phyloP scores from a whole-genome alignment of 2,113 vertebrate species.

The Nesospiza acunhae region DNA sequence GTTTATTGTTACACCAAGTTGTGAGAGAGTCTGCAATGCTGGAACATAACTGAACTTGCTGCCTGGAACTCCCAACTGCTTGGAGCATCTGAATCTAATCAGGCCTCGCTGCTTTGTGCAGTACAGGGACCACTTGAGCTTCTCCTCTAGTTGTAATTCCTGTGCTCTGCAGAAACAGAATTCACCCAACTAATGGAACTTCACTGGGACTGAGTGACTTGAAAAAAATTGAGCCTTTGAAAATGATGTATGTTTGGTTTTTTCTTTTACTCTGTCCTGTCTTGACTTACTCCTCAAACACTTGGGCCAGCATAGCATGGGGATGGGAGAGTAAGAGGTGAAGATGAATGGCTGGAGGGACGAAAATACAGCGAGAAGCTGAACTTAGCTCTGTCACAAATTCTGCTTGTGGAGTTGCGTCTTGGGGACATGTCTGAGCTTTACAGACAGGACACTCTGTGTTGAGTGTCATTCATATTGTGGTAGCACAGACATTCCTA shows the following conservation, averaged over 20 bases:
- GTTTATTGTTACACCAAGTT: background rate
- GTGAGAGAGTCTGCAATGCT: background rate
- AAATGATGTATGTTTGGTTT: accelerated
- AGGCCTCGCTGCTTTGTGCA: background rate
- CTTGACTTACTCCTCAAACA: background rate
- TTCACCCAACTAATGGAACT: accelerated
- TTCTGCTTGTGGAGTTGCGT: background rate
- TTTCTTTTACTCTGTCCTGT: background rate
- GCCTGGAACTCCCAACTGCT: background rate
- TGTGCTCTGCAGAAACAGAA: background rate
- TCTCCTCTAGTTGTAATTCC: background rate
- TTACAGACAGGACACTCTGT: background rate
- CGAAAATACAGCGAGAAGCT: background rate
- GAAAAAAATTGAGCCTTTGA: background rate
- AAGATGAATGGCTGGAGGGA: background rate
- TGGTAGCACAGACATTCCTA: background rate
- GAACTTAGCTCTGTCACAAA: background rate
- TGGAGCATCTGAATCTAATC: background rate
- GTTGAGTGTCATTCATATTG: background rate
- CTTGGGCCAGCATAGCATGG: background rate
- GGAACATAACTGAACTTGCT: background rate
- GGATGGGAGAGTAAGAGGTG: background rate
- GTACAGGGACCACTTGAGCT: background rate
- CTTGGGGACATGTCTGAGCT: background rate
- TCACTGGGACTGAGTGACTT: background rate